Conservation (phyloP, 2,113 vertebrate species). For the Hippolais icterina region DNA sequence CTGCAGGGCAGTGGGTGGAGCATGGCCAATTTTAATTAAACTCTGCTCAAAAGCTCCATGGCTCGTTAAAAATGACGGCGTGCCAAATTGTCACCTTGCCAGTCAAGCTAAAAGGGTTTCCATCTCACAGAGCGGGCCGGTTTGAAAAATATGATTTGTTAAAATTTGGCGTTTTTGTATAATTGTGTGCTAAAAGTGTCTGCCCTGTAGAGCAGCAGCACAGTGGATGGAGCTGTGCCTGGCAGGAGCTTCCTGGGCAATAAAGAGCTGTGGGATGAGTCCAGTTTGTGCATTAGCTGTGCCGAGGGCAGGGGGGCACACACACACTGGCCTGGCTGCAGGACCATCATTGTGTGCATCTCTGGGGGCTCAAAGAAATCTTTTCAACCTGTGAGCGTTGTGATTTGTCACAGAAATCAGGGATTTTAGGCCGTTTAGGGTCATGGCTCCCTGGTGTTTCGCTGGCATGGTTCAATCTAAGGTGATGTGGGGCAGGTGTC, state of each 20-base stretch:
- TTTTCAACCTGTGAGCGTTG: neutral
- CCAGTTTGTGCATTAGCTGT: neutral
- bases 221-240: neutral
- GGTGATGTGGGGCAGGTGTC: neutral
- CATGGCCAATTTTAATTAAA: conserved; percentile 7
- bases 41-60: neutral
- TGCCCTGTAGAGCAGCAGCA: neutral
- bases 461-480: accelerated
- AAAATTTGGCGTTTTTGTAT: neutral
- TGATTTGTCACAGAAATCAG: neutral
- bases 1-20: neutral
- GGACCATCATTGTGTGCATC: accelerated
- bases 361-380: too few relatives aligned
- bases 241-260: neutral
- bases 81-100: neutral
- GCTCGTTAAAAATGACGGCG: neutral
- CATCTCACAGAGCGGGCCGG: neutral
- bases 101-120: neutral
- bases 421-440: neutral
- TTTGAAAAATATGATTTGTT: neutral
- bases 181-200: neutral
- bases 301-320: neutral
- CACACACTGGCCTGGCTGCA: neutral
- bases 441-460: neutral
- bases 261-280: neutral